Percentiles rank a stretch among this genome's conserved stretches.
Conservation (phyloP, 2,113 vertebrate genomes). For the Neogale vison region DNA sequence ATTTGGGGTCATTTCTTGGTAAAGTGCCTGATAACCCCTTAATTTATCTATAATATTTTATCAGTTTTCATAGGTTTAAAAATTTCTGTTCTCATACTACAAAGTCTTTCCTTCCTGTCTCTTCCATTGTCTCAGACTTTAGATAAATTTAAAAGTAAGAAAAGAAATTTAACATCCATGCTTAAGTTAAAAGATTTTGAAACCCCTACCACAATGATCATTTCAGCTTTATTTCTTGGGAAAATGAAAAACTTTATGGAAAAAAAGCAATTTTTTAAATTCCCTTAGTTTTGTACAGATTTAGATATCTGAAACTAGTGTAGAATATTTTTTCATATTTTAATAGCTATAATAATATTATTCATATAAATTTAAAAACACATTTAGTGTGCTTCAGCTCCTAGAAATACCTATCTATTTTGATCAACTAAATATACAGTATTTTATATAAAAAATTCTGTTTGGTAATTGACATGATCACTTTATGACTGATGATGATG, state of each 20-base stretch:
- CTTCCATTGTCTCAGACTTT: neutral
- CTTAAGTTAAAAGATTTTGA: conserved; percentile 23
- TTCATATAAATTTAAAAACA: neutral
- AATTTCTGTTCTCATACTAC: neutral
- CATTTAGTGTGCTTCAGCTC: neutral
- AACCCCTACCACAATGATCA: neutral
- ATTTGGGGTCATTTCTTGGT: neutral
- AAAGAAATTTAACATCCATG: neutral
- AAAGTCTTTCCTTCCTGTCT: neutral
- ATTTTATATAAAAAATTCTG: neutral
- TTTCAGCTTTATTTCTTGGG: conserved; percentile 11
- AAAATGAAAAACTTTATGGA: neutral
- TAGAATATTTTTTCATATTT: neutral
- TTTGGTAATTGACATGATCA: neutral
- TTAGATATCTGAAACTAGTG: neutral
- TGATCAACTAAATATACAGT: neutral
- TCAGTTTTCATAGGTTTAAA: neutral
- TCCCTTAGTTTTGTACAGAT: neutral
- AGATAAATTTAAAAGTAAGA: conserved; percentile 36
- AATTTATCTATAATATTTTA: neutral
- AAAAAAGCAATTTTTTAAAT: neutral
- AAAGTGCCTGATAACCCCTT: neutral
- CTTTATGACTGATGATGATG: neutral
- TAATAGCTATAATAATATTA: conserved; percentile 1
- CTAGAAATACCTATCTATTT: neutral